phyloP scores from a whole-genome alignment of 2,797 vertebrate genomes.

The Chrysocyon brachyurus region DNA sequence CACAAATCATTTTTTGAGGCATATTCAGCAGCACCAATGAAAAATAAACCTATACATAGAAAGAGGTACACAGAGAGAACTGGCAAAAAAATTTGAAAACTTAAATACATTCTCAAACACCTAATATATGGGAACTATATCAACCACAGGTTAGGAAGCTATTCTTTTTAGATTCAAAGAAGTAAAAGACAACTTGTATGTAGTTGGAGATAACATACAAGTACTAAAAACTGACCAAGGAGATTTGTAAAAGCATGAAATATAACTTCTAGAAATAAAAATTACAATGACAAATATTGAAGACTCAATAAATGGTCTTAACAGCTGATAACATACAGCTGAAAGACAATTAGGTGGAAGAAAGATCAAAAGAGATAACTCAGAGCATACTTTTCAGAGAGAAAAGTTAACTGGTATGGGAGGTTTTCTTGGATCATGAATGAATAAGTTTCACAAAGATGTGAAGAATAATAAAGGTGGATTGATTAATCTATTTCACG shows the following conservation, averaged over 20 bases:
- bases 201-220: not conserved
- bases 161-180: not conserved
- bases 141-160: not conserved
- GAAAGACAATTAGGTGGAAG: not conserved
- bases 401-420: not conserved
- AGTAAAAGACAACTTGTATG: not conserved
- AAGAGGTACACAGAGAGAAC: not conserved
- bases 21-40: not conserved
- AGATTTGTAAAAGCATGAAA: not conserved
- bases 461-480: not conserved
- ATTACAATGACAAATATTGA: not conserved
- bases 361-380: slow-evolving; percentile 8
- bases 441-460: not conserved
- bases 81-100: not conserved
- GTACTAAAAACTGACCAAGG: not conserved
- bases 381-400: not conserved
- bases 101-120: not conserved
- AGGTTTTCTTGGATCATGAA: not conserved
- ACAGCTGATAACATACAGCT: not conserved
- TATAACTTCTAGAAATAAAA: not conserved
- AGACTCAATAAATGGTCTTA: not conserved
- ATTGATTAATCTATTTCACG: not conserved
- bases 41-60: not conserved
- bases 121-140: not conserved
- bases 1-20: not conserved